A percentile compares a stretch with the other conserved stretches of the same genome.
phyloP scores from a whole-genome alignment of 2,888 invertebrate genomes.

The Cybosia mesomella region DNA sequence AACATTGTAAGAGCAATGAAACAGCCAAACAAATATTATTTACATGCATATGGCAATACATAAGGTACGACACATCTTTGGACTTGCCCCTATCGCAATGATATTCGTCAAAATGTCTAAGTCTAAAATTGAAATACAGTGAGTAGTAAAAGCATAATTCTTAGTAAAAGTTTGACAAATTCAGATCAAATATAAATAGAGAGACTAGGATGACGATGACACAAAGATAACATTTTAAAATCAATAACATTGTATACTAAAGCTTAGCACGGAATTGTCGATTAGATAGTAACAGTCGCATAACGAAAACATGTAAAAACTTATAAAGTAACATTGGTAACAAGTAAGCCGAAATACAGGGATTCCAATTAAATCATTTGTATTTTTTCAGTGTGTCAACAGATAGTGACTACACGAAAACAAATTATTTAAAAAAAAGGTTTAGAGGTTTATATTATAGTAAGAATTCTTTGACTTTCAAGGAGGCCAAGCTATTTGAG shows the following conservation, averaged over 20 bases:
- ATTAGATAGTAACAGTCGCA: not conserved
- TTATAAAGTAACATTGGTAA: not conserved
- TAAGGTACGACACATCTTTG: slow-evolving; percentile 76
- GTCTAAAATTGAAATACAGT: not conserved
- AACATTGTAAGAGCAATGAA: slow-evolving; percentile 32
- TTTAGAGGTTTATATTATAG: too few relatives aligned
- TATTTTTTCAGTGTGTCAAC: too few relatives aligned
- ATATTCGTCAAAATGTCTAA: slow-evolving; percentile 23
- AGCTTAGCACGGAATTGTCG: slow-evolving; percentile 27
- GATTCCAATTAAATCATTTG: too few relatives aligned
- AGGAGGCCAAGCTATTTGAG: too few relatives aligned
- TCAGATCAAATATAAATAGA: slow-evolving; percentile 47
- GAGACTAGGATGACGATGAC: slow-evolving; percentile 48
- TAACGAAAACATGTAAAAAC: not conserved
- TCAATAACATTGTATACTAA: slow-evolving; percentile 11
- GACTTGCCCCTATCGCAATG: slow-evolving; percentile 58
- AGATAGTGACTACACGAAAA: too few relatives aligned
- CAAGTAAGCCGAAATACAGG: not conserved
- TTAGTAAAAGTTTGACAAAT: slow-evolving; percentile 20
- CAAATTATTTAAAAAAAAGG: too few relatives aligned
- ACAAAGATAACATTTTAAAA: slow-evolving; percentile 21
- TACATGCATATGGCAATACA: slow-evolving; percentile 72
- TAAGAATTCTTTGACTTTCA: too few relatives aligned
- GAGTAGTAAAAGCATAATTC: slow-evolving; percentile 12
- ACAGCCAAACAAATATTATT: slow-evolving; percentile 69